Evolutionary conservation across 2,888 invertebrate species (phyloP), one percentile per base, ranked within the genome.

Genomic region (Liodrosophila aerea): DNA sequence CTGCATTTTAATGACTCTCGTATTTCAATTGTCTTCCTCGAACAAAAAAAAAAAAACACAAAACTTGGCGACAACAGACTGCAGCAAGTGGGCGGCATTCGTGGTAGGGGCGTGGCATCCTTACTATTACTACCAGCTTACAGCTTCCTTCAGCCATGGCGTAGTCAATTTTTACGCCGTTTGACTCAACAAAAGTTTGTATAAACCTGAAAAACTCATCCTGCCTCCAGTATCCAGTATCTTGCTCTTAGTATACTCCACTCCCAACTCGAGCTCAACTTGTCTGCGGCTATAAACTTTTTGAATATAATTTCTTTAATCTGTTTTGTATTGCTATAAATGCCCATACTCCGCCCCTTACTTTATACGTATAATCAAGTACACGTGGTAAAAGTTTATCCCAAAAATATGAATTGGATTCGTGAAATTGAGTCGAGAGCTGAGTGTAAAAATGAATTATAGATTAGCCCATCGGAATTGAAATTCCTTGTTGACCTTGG

Each of bases 1-100:
- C 64, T 63, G 73, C 51, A 81, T 85, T 87, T 87, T 85, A 85
- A 85, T 87, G 87, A 87, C 74, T 73, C 81, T 76, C 73, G 70
- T 64, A 84, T 72, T 87, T 69, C 87, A 65, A 78, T 77, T 76
- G 82, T 67, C 66, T 72, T 59, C 12, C 22, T 66, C 30, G 22
- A 22, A 22, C 22, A 22, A 22, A 22, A 22, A 22, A 2, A 22
- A 22, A 22, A 22, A 22, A 22, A 22, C 5, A 22, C 2, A 22
- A 22, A 22, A 22, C 40, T 15, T 22, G 7, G 16, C 39, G 37
- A 5, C 46, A 54, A 40, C 51, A 69, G 70, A 56, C 61, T 81
- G 51, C 73, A 51, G 37, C 64, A 64, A 39, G 56, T 64, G 56
- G 59, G 71, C 62, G 62, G 47, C 54, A 61, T 29, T 54, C 45